These are phyloP conservation scores for Syndactyla subalaris DNA, from an alignment of 2,797 vertebrate genomes.

Conservation along the genomic window DNA sequence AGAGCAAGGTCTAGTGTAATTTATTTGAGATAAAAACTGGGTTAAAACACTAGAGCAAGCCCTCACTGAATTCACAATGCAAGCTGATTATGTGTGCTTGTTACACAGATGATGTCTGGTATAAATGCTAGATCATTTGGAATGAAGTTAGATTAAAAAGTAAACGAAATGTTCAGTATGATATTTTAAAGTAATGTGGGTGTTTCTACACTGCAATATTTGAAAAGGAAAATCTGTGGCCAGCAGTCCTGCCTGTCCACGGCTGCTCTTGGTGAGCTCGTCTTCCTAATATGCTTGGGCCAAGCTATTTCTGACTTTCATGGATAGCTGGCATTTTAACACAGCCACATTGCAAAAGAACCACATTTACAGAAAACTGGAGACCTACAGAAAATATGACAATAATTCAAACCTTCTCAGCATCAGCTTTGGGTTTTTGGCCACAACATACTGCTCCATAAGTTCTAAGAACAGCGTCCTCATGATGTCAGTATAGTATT, in stretches of 20 bases:
- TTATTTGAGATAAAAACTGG: neutral
- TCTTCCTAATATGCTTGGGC: neutral
- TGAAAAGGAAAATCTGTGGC: neutral
- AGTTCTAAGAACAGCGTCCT: conserved; percentile 92
- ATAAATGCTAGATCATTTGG: neutral
- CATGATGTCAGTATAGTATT: conserved; percentile 98
- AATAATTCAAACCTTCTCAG: conserved; percentile 87
- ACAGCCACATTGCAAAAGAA: neutral
- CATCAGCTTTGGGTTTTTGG: conserved; percentile 98
- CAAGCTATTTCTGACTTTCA: conserved; percentile 3
- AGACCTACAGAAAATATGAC: neutral
- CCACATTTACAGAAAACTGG: neutral
- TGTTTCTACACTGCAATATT: neutral
- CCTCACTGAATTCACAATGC: neutral
- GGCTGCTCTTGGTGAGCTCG: neutral
- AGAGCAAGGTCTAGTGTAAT: neutral
- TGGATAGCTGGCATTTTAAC: neutral
- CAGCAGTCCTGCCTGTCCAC: neutral
- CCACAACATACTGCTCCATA: conserved; percentile 96
- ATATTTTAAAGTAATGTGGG: neutral
- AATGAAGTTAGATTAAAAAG: conserved; percentile 10
- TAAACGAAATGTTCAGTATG: neutral
- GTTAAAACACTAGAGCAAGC: neutral
- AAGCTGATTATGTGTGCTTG: neutral
- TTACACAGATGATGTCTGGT: neutral